phyloP scores from a whole-genome alignment of 1,140 invertebrate genomes.

The Gryllus bimaculatus region DNA sequence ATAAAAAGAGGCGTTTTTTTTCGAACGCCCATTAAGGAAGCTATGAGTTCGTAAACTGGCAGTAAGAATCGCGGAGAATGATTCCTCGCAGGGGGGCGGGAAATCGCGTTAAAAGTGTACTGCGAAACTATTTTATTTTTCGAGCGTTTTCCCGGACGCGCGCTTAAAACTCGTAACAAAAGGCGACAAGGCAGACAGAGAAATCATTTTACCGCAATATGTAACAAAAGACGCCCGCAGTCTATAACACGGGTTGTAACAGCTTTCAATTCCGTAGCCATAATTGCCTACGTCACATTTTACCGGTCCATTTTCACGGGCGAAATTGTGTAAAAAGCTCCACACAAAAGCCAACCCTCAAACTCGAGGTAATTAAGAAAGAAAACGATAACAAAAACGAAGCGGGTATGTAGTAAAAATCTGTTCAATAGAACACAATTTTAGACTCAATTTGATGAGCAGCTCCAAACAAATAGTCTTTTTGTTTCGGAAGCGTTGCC shows the following conservation, averaged over 20 bases:
- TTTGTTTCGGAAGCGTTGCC: neutral
- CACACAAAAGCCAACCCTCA: neutral
- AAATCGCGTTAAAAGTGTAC: too few species aligned
- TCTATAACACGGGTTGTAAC: neutral
- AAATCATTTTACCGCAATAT: neutral
- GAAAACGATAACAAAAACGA: neutral
- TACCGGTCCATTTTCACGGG: neutral
- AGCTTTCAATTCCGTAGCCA: neutral
- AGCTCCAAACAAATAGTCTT: neutral
- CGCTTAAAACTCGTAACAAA: neutral
- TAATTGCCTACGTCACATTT: conserved; percentile 4
- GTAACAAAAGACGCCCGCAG: neutral
- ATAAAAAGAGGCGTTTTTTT: too few species aligned
- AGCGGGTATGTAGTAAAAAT: neutral
- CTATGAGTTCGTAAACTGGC: too few species aligned
- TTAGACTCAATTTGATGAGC: neutral
- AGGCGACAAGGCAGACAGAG: neutral
- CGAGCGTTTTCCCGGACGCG: too few species aligned
- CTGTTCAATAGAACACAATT: neutral
- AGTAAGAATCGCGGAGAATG: too few species aligned
- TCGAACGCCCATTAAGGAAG: too few species aligned
- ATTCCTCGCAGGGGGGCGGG: too few species aligned
- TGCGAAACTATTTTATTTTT: too few species aligned
- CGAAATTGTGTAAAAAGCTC: conserved; percentile 1
- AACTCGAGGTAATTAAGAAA: neutral